A percentile compares a stretch with the other conserved stretches of the same genome.
These are phyloP conservation scores for Daptonema setosum DNA, from an alignment of 2,888 invertebrate genomes.

Conservation along the genomic window DNA sequence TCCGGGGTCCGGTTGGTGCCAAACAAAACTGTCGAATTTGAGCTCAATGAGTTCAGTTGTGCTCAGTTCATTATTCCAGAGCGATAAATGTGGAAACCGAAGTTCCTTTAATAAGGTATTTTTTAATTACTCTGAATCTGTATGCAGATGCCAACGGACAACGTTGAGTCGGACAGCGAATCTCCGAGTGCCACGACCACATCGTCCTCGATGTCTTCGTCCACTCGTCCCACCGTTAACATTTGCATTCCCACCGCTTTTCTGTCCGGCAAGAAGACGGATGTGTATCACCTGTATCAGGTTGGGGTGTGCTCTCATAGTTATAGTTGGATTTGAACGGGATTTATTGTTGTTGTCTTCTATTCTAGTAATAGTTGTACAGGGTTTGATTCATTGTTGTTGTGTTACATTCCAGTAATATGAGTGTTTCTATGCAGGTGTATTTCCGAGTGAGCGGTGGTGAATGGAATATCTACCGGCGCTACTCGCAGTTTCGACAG, in stretches of 20 bases:
- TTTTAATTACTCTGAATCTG: no score
- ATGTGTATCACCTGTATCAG: constrained; percentile 70
- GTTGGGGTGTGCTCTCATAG: constrained; percentile 37
- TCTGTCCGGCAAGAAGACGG: constrained; percentile 45
- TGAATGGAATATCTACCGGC: constrained; percentile 83
- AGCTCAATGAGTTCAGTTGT: no score
- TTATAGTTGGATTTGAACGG: no score
- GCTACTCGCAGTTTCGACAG: constrained; percentile 74
- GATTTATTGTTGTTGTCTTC: no score
- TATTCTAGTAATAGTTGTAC: no score
- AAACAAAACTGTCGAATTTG: no score
- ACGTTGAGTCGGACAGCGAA: not conserved
- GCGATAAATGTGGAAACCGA: no score
- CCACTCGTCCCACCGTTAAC: constrained; percentile 23
- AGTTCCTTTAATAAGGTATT: no score
- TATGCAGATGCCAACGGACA: not conserved
- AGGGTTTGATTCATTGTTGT: not conserved
- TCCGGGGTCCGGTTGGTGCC: constrained; percentile 37
- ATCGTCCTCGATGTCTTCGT: not conserved
- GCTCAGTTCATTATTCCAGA: no score
- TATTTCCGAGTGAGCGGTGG: constrained; percentile 58
- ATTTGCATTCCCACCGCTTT: constrained; percentile 71
- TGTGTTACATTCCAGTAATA: not conserved
- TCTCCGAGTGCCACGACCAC: no score
- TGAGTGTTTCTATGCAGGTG: constrained; percentile 35